Evolutionary conservation across 2,113 vertebrate genomes (phyloP), one percentile per base, ranked within the genome.

Genomic region (Atherinomorus stipes): DNA sequence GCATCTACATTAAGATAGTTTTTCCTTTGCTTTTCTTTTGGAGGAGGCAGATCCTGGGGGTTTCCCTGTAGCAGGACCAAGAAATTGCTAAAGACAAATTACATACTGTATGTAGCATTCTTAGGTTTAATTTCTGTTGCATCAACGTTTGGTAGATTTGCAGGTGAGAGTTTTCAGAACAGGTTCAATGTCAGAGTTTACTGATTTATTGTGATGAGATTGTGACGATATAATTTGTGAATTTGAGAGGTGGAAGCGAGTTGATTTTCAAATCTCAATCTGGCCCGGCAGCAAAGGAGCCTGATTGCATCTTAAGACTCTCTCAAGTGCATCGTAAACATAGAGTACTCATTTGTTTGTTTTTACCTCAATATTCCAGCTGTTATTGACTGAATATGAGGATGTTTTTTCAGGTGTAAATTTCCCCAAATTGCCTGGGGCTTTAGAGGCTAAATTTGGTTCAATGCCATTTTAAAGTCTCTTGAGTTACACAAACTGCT

Each of bases 1-100:
- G 19, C 38, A 61, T 67, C 45, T 75, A 66, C 64, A 75, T 74
- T 83, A 67, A 37, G 71, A 13, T 21, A 49, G 19, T 51, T 60
- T 44, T 28, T 60, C 22, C 26, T n/a, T 16, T 10, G 53, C 8
- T 60, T 68, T 4, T 23, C 11, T 16, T 26, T 44, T 59, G 7
- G 18, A 11, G 4, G 25, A 9, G 23, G 11, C 15, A 16, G 40
- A 42, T 42, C 40, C 40, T 42, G 40, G 4, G 42, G 25, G 53
- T 10, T 8, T 42, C 40, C 13, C 40, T 42, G 12, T 42, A 42
- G 57, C 28, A 42, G 25, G 51, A 18, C 18, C 19, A 62, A 44
- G 31, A 34, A 34, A 34, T 34, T 34, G 9, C 31, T 34, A 9
- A 34, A 34, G 31, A 34, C 8, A 34, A 1, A 7, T 34, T 34